Percentiles rank a stretch among this genome's conserved stretches.
phyloP scores from a whole-genome alignment of 2,797 vertebrate genomes.

The Buphagus erythrorhynchus region DNA sequence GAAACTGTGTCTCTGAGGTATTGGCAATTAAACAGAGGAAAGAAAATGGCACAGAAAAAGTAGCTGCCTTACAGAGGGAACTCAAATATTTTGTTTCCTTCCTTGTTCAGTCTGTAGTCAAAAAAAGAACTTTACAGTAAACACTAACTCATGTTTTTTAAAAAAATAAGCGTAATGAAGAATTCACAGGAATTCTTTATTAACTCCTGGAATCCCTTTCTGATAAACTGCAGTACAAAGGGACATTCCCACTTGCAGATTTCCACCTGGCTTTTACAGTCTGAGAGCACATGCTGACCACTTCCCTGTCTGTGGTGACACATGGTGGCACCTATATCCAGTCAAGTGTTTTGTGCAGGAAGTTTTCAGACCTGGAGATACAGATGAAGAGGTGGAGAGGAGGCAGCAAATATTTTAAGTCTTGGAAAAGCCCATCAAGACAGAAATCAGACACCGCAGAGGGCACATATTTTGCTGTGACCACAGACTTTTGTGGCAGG shows the following conservation, averaged over 20 bases:
- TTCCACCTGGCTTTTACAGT: neutral
- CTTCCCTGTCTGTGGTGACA: neutral
- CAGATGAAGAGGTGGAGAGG: neutral
- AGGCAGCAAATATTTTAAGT: neutral
- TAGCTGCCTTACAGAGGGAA: slow-evolving; percentile 5
- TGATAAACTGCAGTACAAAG: neutral
- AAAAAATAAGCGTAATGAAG: neutral
- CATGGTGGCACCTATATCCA: fast-evolving
- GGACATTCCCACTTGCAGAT: neutral
- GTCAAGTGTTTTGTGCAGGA: neutral
- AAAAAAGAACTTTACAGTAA: slow-evolving; percentile 17
- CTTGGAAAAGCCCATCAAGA: neutral
- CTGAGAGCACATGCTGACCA: neutral
- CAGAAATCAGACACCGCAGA: neutral
- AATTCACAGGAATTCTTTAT: neutral
- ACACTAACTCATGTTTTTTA: neutral
- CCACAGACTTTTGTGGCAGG: neutral
- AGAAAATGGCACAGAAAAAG: slow-evolving; percentile 46
- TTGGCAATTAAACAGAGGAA: slow-evolving; percentile 41
- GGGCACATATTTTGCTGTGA: neutral
- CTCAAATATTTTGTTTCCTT: slow-evolving; percentile 24
- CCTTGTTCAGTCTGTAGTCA: neutral
- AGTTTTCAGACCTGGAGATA: neutral
- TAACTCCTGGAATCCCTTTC: neutral
- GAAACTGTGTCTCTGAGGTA: slow-evolving; percentile 52